phyloP scores from a whole-genome alignment of 2,113 vertebrate species.

The Sprattus sprattus region DNA sequence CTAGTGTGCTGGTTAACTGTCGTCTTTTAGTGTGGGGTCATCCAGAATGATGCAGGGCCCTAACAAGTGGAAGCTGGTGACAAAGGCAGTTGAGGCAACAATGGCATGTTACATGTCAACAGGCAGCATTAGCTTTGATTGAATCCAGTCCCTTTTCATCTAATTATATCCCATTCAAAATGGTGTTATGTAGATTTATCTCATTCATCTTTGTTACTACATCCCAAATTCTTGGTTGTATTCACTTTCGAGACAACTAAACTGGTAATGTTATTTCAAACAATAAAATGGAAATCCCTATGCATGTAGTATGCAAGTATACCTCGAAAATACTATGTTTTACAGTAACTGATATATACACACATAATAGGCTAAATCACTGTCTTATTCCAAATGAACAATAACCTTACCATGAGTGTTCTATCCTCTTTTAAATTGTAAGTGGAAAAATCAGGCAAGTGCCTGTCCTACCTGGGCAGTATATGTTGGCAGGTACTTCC shows the following conservation, averaged over 20 bases:
- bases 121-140: background rate
- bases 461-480: conserved; percentile 73
- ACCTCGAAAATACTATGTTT: background rate
- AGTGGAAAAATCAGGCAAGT: background rate
- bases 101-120: background rate
- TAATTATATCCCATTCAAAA: background rate
- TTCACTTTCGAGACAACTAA: background rate
- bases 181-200: background rate
- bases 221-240: background rate
- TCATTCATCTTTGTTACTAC: background rate
- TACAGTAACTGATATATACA: background rate
- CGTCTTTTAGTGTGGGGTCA: conserved; percentile 25
- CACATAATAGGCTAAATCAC: background rate
- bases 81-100: background rate
- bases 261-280: background rate
- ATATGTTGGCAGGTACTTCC: conserved; percentile 54
- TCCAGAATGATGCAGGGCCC: conserved; percentile 6
- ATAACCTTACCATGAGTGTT: background rate
- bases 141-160: background rate
- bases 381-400: background rate
- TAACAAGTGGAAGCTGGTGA: background rate
- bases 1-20: conserved; percentile 8
- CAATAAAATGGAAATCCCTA: background rate
- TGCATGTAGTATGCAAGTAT: background rate
- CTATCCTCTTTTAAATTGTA: background rate